Evolutionary conservation across 2,797 vertebrate genomes (phyloP).

Genomic region (Acanthopagrus latus): DNA sequence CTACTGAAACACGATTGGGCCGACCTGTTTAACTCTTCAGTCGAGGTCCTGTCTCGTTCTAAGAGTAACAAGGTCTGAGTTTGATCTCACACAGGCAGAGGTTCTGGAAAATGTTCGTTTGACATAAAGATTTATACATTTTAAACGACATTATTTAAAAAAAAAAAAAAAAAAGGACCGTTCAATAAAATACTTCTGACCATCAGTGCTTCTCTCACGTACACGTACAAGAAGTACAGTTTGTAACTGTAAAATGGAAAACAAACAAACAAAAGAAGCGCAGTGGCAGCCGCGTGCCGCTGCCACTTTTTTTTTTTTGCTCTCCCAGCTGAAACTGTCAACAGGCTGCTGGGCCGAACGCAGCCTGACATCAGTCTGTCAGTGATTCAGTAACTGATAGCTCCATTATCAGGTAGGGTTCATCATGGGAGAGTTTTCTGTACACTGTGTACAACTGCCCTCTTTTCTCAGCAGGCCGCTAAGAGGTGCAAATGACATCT

Average conservation of each 20-base stretch:
- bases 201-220: constrained; percentile 84
- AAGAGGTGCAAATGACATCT: constrained; percentile 79
- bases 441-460: constrained; percentile 62
- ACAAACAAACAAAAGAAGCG: constrained; percentile 15
- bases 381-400: constrained; percentile 32
- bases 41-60: constrained; percentile 40
- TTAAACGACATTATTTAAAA: constrained; percentile 62
- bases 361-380: constrained; percentile 46
- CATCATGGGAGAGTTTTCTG: constrained; percentile 52
- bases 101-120: constrained; percentile 51
- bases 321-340: constrained; percentile 21
- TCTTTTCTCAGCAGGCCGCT: constrained; percentile 50
- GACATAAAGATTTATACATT: constrained; percentile 66
- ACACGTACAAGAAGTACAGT: constrained; percentile 79
- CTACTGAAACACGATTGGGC: constrained; percentile 54
- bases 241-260: constrained; percentile 66
- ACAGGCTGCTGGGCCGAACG: constrained; percentile 19
- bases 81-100: constrained; percentile 62
- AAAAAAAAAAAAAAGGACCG: constrained; percentile 28
- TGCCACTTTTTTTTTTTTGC: constrained; percentile 22
- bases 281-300: constrained; percentile 47
- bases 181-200: constrained; percentile 84
- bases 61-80: constrained; percentile 26
- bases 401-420: constrained; percentile 45
- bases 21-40: constrained; percentile 37